Conservation (phyloP, 2,888 invertebrate species). For the Lochmaea crataegi region DNA sequence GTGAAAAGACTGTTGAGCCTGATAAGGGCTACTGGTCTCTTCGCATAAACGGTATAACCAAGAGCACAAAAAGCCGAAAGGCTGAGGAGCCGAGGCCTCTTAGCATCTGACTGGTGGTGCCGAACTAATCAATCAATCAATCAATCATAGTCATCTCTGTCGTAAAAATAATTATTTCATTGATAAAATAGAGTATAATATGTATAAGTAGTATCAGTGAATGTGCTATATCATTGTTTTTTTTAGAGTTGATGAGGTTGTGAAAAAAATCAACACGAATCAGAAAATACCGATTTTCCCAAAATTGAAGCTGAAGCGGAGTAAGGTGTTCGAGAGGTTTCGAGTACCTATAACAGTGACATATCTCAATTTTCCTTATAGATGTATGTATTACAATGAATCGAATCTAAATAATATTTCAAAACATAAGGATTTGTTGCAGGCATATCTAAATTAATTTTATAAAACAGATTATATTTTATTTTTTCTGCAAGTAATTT, state of each 20-base stretch:
- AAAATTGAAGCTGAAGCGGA: conserved; percentile 58
- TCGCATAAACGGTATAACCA: no score
- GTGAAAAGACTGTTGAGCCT: no score
- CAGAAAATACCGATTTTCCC: conserved; percentile 59
- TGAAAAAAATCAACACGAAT: conserved; percentile 52
- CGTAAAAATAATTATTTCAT: no score
- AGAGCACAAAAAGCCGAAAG: no score
- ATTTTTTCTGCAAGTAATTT: not conserved
- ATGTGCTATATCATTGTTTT: not conserved
- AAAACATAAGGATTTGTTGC: conserved; percentile 29
- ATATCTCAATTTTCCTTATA: conserved; percentile 52
- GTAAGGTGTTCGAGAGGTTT: conserved; percentile 63
- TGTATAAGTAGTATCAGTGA: no score
- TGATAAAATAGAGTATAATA: no score
- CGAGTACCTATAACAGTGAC: conserved; percentile 60
- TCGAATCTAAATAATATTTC: conserved; percentile 32
- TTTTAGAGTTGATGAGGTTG: conserved; percentile 59
- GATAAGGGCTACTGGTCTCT: no score
- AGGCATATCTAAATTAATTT: conserved; percentile 4
- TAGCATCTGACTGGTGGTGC: no score
- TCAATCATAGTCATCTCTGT: no score
- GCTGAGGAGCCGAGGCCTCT: no score
- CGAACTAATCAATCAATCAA: no score
- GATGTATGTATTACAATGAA: conserved; percentile 38
- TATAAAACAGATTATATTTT: not conserved